Evolutionary conservation across 2,797 vertebrate genomes (phyloP).

Genomic region (Trachurus trachurus): DNA sequence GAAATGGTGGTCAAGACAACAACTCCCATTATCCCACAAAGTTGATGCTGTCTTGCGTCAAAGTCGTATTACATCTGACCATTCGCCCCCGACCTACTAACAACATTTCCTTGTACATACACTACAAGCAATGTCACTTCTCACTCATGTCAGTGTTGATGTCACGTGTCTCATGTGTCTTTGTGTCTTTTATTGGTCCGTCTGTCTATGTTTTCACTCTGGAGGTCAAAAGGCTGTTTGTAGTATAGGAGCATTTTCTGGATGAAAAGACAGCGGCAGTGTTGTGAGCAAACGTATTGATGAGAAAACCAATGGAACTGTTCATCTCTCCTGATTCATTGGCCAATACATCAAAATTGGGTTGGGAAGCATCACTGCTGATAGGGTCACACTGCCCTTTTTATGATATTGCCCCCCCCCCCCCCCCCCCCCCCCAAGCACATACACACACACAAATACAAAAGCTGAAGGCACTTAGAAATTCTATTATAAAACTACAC

Average conservation of each 20-base stretch:
- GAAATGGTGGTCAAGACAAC: too few relatives aligned
- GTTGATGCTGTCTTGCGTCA: too few relatives aligned
- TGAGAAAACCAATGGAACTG: conserved; percentile 40
- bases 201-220: neutral
- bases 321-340: conserved; percentile 48
- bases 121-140: too few relatives aligned
- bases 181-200: neutral
- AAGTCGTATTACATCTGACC: too few relatives aligned
- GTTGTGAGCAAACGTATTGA: conserved; percentile 34
- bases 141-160: too few relatives aligned
- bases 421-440: neutral
- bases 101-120: too few relatives aligned
- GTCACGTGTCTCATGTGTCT: neutral
- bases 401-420: conserved; percentile 26
- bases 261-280: conserved; percentile 18
- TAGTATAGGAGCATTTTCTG: conserved; percentile 35
- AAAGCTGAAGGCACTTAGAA: conserved; percentile 9
- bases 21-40: too few relatives aligned
- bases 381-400: conserved; percentile 55
- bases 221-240: conserved; percentile 44
- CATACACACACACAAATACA: neutral
- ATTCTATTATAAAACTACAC: conserved; percentile 9
- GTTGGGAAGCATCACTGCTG: conserved; percentile 34
- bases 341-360: conserved; percentile 27
- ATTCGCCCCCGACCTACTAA: too few relatives aligned